phyloP scores from a whole-genome alignment of 2,888 invertebrate genomes.

The Stictocephala bisonia region DNA sequence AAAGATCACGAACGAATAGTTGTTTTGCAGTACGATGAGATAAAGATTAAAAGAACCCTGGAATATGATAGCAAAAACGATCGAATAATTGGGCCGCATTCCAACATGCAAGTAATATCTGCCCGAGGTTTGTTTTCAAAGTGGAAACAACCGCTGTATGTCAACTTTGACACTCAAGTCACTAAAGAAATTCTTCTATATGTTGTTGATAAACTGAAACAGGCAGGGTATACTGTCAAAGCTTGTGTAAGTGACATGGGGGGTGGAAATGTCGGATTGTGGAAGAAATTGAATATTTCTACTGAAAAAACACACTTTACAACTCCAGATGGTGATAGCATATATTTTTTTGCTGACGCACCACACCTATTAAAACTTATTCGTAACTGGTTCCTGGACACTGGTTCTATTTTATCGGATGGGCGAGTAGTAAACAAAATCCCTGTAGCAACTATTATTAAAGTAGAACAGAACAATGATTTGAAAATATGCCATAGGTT shows the following conservation, averaged over 20 bases:
- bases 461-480: conserved; percentile 22
- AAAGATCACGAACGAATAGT: neutral
- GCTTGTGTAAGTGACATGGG: conserved; percentile 30
- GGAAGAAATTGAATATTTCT: neutral
- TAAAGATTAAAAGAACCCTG: neutral
- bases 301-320: neutral
- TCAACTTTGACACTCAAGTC: conserved; percentile 11
- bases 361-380: conserved; percentile 26
- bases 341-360: conserved; percentile 34
- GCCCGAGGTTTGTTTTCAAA: conserved; percentile 1
- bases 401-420: conserved; percentile 15
- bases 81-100: conserved; percentile 6
- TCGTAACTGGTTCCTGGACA: conserved; percentile 22
- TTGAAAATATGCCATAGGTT: conserved; percentile 26
- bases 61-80: conserved; percentile 12
- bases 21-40: neutral
- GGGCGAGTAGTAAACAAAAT: conserved; percentile 1
- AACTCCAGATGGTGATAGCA: neutral
- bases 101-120: conserved; percentile 3
- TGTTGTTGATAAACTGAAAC: conserved; percentile 1
- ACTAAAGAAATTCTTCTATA: conserved; percentile 1
- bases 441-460: conserved; percentile 8
- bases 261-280: conserved; percentile 6
- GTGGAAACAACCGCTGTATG: conserved; percentile 1
- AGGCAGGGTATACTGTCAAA: conserved; percentile 13